phyloP scores from a whole-genome alignment of 1,140 invertebrate species.

The Calliphora vicina region DNA sequence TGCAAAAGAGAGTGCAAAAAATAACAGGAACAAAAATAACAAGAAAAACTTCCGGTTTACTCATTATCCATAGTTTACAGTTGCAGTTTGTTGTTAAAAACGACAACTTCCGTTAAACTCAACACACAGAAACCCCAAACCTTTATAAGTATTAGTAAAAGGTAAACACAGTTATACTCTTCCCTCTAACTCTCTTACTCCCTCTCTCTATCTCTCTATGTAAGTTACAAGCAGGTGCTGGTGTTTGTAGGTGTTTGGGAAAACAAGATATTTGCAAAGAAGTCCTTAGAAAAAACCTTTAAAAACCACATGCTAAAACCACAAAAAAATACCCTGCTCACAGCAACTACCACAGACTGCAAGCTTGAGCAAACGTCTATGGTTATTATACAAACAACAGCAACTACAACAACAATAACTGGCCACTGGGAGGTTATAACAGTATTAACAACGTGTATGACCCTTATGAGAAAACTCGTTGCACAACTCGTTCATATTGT shows the following conservation, averaged over 20 bases:
- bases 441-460: background rate
- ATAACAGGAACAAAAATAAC: background rate
- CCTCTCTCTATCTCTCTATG: background rate
- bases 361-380: background rate
- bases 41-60: constrained; percentile 23
- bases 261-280: background rate
- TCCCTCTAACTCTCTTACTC: background rate
- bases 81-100: constrained; percentile 21
- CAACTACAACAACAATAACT: too few species aligned
- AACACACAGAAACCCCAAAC: background rate
- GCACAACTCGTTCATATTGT: background rate
- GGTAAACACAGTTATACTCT: background rate
- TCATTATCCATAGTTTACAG: constrained; percentile 28
- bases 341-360: background rate
- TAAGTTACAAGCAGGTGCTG: background rate
- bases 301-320: constrained; percentile 28
- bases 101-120: constrained; percentile 22
- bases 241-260: too few species aligned
- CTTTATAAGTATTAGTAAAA: background rate
- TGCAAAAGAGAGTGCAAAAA: background rate
- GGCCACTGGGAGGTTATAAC: background rate
- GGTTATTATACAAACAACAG: background rate
- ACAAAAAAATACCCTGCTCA: background rate
- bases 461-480: background rate
- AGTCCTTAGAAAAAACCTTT: background rate